Conservation (phyloP, 2,888 invertebrate genomes). For the Plemyria rubiginata region DNA sequence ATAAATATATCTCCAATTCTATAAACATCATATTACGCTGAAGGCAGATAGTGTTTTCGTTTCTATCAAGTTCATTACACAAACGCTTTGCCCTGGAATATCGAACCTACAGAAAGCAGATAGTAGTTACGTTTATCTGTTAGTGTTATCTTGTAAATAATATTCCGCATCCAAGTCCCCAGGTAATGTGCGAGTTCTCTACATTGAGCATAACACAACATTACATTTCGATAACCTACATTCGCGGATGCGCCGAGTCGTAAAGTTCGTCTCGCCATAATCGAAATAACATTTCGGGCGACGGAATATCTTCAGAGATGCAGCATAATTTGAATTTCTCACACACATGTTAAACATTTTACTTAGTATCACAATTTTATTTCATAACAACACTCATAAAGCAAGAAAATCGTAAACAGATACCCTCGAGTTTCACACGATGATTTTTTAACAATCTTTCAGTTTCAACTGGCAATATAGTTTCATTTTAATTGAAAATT, state of each 20-base stretch:
- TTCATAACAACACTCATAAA: too few relatives aligned
- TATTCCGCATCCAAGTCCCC: constrained; percentile 17
- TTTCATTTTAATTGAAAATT: constrained; percentile 31
- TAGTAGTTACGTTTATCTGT: background rate
- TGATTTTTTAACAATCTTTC: constrained; percentile 1
- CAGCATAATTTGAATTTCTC: constrained; percentile 17
- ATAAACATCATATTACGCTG: too few relatives aligned
- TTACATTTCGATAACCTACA: constrained; percentile 36
- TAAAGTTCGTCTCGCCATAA: constrained; percentile 34
- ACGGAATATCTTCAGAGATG: constrained; percentile 25
- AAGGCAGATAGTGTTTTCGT: too few relatives aligned
- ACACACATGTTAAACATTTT: constrained; percentile 5
- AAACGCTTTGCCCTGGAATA: too few relatives aligned
- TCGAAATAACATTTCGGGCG: constrained; percentile 33
- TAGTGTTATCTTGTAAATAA: constrained; percentile 3
- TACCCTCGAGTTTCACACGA: background rate
- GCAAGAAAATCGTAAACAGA: too few relatives aligned
- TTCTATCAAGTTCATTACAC: too few relatives aligned
- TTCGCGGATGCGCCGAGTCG: constrained; percentile 32
- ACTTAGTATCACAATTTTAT: background rate
- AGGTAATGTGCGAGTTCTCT: constrained; percentile 16
- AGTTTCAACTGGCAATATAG: constrained; percentile 19
- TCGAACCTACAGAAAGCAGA: too few relatives aligned
- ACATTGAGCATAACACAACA: constrained; percentile 29
- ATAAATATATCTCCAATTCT: too few relatives aligned